Conservation (phyloP, 2,888 invertebrate genomes). For the Acronicta leporina region DNA sequence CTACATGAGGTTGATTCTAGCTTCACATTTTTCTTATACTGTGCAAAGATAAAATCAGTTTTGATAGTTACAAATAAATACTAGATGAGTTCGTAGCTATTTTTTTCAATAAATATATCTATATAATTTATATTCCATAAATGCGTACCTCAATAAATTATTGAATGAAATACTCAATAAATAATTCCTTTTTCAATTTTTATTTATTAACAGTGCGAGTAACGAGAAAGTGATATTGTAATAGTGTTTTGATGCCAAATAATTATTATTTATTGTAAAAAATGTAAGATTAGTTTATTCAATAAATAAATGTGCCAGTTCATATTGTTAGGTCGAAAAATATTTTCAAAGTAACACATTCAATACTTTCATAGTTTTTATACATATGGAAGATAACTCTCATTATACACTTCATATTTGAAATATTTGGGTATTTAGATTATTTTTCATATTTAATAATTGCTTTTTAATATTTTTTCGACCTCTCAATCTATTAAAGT, state of each 20-base stretch:
- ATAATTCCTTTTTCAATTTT: background rate
- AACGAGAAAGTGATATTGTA: conserved; percentile 46
- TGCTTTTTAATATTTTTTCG: conserved; percentile 30
- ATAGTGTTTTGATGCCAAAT: conserved; percentile 81
- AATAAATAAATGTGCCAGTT: conserved; percentile 72
- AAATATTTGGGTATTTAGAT: no score
- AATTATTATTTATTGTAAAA: conserved; percentile 74
- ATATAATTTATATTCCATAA: background rate
- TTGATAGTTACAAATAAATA: background rate
- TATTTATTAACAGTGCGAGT: conserved; percentile 24
- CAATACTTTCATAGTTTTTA: no score
- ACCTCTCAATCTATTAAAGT: conserved; percentile 36
- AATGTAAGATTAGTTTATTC: conserved; percentile 31
- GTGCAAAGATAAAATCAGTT: background rate
- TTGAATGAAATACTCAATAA: background rate
- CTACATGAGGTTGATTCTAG: no score
- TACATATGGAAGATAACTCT: no score
- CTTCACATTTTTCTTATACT: no score
- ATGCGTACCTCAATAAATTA: conserved; percentile 1
- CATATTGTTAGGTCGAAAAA: conserved; percentile 62
- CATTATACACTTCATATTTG: no score
- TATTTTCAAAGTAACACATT: conserved; percentile 15
- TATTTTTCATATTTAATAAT: no score
- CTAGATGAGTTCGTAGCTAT: background rate
- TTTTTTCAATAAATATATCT: background rate